Evolutionary conservation across 2,888 invertebrate genomes (phyloP).

Genomic region (Seira ritae): DNA sequence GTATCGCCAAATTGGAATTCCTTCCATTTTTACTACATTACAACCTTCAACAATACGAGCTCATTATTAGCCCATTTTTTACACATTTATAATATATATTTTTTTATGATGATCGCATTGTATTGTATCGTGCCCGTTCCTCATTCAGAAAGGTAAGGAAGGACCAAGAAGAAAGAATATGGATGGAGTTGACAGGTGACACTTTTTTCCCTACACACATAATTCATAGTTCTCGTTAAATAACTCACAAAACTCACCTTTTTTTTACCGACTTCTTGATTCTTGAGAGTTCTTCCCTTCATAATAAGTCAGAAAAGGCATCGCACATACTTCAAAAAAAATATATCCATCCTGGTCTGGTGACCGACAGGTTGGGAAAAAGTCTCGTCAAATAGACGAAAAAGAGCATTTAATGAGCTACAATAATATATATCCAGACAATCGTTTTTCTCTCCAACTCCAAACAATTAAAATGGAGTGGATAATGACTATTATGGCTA

Average conservation of each 20-base stretch:
- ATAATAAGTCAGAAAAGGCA: neutral
- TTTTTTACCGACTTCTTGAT: too few species aligned
- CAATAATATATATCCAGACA: too few species aligned
- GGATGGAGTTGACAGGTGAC: conserved; percentile 23
- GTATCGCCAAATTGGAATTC: neutral
- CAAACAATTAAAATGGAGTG: neutral
- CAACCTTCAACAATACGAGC: neutral
- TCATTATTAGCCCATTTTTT: conserved; percentile 16
- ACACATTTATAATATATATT: neutral
- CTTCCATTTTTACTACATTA: neutral
- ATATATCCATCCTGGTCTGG: neutral
- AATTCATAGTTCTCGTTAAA: conserved; percentile 24
- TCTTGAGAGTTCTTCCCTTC: neutral
- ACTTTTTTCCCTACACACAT: conserved; percentile 13
- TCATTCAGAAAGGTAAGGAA: too few species aligned
- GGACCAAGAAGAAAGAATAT: too few species aligned
- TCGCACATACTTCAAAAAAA: too few species aligned
- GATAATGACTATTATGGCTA: neutral
- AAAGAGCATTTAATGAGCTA: too few species aligned
- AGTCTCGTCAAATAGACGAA: too few species aligned
- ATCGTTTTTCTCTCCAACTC: too few species aligned
- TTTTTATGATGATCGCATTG: too few species aligned
- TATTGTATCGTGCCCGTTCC: too few species aligned
- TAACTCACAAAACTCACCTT: too few species aligned
- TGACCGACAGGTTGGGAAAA: too few species aligned